phyloP scores from a whole-genome alignment of 2,888 invertebrate genomes.

The Zonitis immaculata region DNA sequence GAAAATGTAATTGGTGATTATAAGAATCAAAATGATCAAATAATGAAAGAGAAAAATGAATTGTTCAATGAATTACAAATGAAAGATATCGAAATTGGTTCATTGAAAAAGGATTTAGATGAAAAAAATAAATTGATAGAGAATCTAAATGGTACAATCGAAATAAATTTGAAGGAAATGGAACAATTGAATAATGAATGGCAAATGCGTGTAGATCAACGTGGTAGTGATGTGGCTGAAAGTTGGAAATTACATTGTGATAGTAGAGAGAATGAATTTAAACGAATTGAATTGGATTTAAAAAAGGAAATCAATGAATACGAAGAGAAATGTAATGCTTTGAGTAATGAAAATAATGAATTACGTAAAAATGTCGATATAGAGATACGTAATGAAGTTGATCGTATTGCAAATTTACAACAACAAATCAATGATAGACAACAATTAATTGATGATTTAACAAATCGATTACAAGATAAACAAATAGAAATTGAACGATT shows the following conservation, averaged over 20 bases:
- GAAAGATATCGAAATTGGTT: conserved; percentile 11
- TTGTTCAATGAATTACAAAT: conserved; percentile 42
- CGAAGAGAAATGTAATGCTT: conserved; percentile 46
- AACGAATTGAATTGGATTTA: conserved; percentile 51
- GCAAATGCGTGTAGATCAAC: conserved; percentile 31
- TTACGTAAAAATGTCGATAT: conserved; percentile 45
- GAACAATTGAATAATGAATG: conserved; percentile 26
- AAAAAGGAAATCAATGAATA: conserved; percentile 52
- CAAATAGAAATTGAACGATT: neutral
- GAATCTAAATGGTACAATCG: neutral
- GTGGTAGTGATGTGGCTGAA: conserved; percentile 64
- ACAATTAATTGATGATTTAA: conserved; percentile 37
- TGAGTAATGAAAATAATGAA: conserved; percentile 47
- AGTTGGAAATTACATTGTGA: conserved; percentile 66
- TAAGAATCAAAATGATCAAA: conserved; percentile 31
- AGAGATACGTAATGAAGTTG: conserved; percentile 45
- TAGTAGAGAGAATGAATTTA: conserved; percentile 60
- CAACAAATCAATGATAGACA: conserved; percentile 42
- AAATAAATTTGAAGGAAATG: neutral
- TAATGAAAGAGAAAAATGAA: conserved; percentile 40
- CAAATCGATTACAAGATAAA: conserved; percentile 32
- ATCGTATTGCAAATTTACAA: conserved; percentile 41
- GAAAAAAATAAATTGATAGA: conserved; percentile 2
- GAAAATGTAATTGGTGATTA: conserved; percentile 31
- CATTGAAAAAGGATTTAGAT: conserved; percentile 14